Evolutionary conservation across 2,888 invertebrate genomes (phyloP).

Genomic region (Gonocerus acuteangulatus): DNA sequence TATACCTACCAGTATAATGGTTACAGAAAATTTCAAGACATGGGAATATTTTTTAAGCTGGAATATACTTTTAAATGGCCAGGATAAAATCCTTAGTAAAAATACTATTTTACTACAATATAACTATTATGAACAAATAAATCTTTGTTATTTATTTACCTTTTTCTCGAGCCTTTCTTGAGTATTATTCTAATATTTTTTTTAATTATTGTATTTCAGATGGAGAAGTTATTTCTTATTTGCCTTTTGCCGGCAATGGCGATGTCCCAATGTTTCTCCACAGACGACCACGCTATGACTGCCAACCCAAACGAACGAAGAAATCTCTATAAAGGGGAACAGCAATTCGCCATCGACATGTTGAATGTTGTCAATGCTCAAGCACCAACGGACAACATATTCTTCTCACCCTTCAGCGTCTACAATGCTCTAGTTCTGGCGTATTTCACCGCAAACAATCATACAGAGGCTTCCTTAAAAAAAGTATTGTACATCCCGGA

Average conservation of each 20-base stretch:
- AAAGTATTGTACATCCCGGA: constrained; percentile 55
- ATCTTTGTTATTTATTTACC: too few relatives aligned
- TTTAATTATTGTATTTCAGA: constrained; percentile 29
- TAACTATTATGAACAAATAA: too few relatives aligned
- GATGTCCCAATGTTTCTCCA: constrained; percentile 47
- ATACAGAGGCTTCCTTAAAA: constrained; percentile 60
- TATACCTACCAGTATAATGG: not conserved
- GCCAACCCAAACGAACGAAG: constrained; percentile 41
- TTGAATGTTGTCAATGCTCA: constrained; percentile 59
- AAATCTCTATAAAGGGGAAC: constrained; percentile 53
- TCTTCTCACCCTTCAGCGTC: constrained; percentile 82
- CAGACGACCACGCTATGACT: constrained; percentile 43
- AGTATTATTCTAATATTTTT: constrained; percentile 1
- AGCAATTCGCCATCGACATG: constrained; percentile 62
- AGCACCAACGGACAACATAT: constrained; percentile 64
- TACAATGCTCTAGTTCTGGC: constrained; percentile 70
- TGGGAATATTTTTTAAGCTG: too few relatives aligned
- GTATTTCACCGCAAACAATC: constrained; percentile 65
- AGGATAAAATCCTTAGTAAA: too few relatives aligned
- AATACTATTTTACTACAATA: too few relatives aligned
- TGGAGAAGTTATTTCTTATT: constrained; percentile 29
- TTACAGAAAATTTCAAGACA: not conserved
- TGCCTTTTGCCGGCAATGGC: constrained; percentile 31
- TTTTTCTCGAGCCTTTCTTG: too few relatives aligned
- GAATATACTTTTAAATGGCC: too few relatives aligned